Percentiles rank a stretch among this genome's conserved stretches.
These are phyloP conservation scores for Eucidaris tribuloides DNA, from an alignment of 35 echinoderm and acorn worm species.

Conservation along the genomic window DNA sequence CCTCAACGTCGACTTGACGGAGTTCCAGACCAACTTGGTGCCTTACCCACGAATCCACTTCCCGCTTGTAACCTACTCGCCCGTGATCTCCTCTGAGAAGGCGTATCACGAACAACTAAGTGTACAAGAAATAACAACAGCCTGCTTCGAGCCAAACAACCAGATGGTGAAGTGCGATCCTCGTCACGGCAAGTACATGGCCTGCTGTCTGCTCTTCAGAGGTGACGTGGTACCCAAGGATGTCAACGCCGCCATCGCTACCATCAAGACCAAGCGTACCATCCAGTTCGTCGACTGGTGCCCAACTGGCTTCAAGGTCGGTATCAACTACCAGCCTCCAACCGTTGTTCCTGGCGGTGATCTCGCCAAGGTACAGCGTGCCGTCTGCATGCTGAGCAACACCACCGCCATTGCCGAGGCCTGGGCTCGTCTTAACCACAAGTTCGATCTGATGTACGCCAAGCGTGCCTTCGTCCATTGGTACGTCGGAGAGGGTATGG, in stretches of 20 bases:
- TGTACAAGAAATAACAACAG: no score
- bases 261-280: slow-evolving; percentile 66
- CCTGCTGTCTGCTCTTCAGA: slow-evolving; percentile 43
- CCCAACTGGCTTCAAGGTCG: slow-evolving; percentile 76
- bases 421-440: slow-evolving; percentile 64
- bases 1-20: slow-evolving; percentile 68
- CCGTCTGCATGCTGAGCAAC: slow-evolving; percentile 77
- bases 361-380: slow-evolving; percentile 71
- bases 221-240: slow-evolving; percentile 67
- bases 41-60: slow-evolving; percentile 85
- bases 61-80: no score
- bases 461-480: slow-evolving; percentile 76
- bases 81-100: no score
- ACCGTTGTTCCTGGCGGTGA: slow-evolving; percentile 68
- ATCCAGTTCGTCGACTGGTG: slow-evolving; percentile 76
- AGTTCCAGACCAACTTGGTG: slow-evolving; percentile 88
- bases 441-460: slow-evolving; percentile 77
- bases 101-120: no score
- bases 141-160: slow-evolving; percentile 39
- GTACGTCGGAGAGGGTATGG: slow-evolving; percentile 75
- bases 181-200: slow-evolving; percentile 67
- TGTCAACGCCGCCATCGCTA: slow-evolving; percentile 44
- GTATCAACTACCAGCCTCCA: slow-evolving; percentile 70
- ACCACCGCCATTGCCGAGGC: slow-evolving; percentile 63
- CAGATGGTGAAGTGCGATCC: slow-evolving; percentile 61